Evolutionary conservation across 2,888 invertebrate genomes (phyloP), one percentile per base, ranked within the genome.

Genomic region (Melanchra persicariae): DNA sequence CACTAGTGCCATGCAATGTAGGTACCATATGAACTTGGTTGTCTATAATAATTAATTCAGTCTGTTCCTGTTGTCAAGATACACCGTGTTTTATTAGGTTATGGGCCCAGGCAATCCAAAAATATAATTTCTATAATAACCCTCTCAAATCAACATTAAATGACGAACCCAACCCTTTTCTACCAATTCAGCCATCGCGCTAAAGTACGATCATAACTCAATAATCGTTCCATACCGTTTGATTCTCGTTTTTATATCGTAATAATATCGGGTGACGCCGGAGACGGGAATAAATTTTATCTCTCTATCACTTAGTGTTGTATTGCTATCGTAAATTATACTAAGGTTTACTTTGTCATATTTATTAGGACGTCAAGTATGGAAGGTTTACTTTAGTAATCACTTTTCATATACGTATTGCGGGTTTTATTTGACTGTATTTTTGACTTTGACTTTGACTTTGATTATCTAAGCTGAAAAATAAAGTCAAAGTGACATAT

Each of bases 291-390:
- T 83, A 83, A 82, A 79, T 79, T 93, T 95, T 93, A 95, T 91
- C 89, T 89, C 84, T 90, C 92, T 94, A 94, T 95, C 95, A 94
- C 95, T 95, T 95, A 94, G 90, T 92, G 85, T 87, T 88, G 89
- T 91, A 94, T 92, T 89, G 93, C 87, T 72, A 70, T 92, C 92
- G 89, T 95, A 95, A 95, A 94, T 93, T 87, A 87, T 81, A 80
- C 86, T 89, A 92, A 91, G 93, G 95, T 93, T 95, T 94, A 90
- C 87, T 89, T 88, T 90, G 94, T 94, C 94, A 91, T 92, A 93
- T 95, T 94, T 94, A 94, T 87, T 91, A 87, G 81, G 72, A 81
- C 84, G 81, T 88, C 90, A 86, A 83, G 62, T 76, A 74, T 76
- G 74, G 82, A 77, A 77, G 63, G 78, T 82, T 87, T 86, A 84